Percentiles rank a stretch among this genome's conserved stretches.
phyloP scores from a whole-genome alignment of 2,888 invertebrate species.

The Cremastobaeus sp. region DNA sequence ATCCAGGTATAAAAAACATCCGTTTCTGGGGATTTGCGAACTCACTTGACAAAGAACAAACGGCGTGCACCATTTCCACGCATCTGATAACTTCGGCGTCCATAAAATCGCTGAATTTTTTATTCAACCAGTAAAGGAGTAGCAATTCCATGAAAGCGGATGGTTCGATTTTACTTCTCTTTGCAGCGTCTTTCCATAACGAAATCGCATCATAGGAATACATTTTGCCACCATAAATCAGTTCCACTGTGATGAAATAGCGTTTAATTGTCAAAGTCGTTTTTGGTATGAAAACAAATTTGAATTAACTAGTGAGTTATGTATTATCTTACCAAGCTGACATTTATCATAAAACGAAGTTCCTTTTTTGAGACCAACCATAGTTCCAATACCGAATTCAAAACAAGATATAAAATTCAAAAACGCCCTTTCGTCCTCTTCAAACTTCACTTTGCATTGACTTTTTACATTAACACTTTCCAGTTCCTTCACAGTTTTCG shows the following conservation, averaged over 20 bases:
- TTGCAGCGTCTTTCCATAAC: conserved; percentile 75
- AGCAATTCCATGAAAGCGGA: conserved; percentile 85
- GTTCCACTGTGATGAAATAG: conserved; percentile 62
- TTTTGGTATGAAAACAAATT: too few relatives aligned
- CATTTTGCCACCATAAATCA: conserved; percentile 77
- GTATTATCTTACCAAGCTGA: conserved; percentile 70
- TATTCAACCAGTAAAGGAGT: conserved; percentile 85
- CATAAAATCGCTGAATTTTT: conserved; percentile 78
- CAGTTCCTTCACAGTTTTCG: conserved; percentile 66
- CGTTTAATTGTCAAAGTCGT: too few relatives aligned
- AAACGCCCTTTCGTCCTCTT: conserved; percentile 72
- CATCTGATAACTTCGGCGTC: conserved; percentile 84
- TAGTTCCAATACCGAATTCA: conserved; percentile 69
- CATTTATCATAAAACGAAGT: conserved; percentile 75
- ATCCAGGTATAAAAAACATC: too few relatives aligned
- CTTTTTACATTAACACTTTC: conserved; percentile 61
- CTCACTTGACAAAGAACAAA: conserved; percentile 82
- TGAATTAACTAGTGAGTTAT: not conserved
- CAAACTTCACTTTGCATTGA: conserved; percentile 73
- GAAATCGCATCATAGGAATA: conserved; percentile 74
- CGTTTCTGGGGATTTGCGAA: too few relatives aligned
- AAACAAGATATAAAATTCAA: conserved; percentile 76
- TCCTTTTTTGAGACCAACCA: conserved; percentile 77
- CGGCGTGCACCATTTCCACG: conserved; percentile 82
- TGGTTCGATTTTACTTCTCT: conserved; percentile 80